A percentile compares a stretch with the other conserved stretches of the same genome.
phyloP scores from a whole-genome alignment of 2,113 vertebrate species.

The Chaenogobius annularis region DNA sequence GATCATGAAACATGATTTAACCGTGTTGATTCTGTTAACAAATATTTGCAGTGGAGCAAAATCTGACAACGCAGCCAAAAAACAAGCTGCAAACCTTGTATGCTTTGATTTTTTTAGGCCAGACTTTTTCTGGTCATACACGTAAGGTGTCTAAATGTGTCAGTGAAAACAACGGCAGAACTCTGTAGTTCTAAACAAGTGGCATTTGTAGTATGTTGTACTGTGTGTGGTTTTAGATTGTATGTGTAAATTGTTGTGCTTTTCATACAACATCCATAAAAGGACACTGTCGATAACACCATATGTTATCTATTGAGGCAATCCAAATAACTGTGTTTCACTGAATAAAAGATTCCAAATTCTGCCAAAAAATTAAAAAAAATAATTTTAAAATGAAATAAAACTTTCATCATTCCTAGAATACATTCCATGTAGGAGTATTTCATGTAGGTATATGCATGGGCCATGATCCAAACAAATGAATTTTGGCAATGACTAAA shows the following conservation, averaged over 20 bases:
- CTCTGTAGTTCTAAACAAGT: no score
- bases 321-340: conserved; percentile 37
- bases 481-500: conserved; percentile 61
- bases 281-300: background rate
- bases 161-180: background rate
- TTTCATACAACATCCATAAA: background rate
- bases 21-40: conserved; percentile 18
- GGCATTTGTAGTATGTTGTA: background rate
- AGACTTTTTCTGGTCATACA: background rate
- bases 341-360: conserved; percentile 22
- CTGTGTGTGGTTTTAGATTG: background rate
- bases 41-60: conserved; percentile 47
- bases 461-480: conserved; percentile 62
- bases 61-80: conserved; percentile 47
- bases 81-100: background rate
- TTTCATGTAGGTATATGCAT: conserved; percentile 31
- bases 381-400: background rate
- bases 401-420: conserved; percentile 58
- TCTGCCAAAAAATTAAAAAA: conserved; percentile 22
- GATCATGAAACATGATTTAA: conserved; percentile 11
- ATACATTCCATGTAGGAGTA: conserved; percentile 27
- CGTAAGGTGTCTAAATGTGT: background rate
- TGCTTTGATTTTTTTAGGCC: background rate
- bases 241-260: background rate
- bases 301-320: conserved; percentile 49